Evolutionary conservation across 2,113 vertebrate genomes (phyloP).

Genomic region (Piliocolobus tephrosceles): DNA sequence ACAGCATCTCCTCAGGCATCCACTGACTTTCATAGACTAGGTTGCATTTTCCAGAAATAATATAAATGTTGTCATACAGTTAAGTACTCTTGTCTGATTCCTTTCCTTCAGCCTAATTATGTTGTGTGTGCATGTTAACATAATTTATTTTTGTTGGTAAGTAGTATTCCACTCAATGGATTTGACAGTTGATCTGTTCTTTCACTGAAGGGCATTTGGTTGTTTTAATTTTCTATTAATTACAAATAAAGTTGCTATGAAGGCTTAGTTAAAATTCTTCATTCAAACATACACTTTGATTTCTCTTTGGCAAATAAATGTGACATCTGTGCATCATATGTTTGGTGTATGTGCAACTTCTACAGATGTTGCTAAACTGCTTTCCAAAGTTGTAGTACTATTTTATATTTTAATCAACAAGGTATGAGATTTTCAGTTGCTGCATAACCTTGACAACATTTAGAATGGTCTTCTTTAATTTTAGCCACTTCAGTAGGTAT

Average conservation of each 20-base stretch:
- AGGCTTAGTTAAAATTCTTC: not conserved
- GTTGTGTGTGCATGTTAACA: not conserved
- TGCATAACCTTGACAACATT: not conserved
- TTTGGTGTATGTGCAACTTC: not conserved
- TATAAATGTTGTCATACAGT: not conserved
- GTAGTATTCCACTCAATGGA: not conserved
- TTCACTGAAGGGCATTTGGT: not conserved
- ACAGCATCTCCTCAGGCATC: not conserved
- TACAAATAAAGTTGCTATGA: not conserved
- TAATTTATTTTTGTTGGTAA: not conserved
- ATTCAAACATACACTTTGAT: not conserved
- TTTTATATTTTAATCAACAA: not conserved
- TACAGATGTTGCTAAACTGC: not conserved
- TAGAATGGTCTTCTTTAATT: not conserved
- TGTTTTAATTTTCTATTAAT: not conserved
- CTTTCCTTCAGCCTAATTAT: not conserved
- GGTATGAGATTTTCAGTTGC: not conserved
- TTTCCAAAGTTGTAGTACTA: not conserved
- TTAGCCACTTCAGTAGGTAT: not conserved
- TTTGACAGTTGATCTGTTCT: not conserved
- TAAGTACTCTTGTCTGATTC: not conserved
- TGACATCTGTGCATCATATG: not conserved
- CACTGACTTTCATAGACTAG: not conserved
- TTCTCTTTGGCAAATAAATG: not conserved
- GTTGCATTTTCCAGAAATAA: not conserved